phyloP scores from a whole-genome alignment of 2,888 invertebrate genomes.

The Eupithecia vulgata region DNA sequence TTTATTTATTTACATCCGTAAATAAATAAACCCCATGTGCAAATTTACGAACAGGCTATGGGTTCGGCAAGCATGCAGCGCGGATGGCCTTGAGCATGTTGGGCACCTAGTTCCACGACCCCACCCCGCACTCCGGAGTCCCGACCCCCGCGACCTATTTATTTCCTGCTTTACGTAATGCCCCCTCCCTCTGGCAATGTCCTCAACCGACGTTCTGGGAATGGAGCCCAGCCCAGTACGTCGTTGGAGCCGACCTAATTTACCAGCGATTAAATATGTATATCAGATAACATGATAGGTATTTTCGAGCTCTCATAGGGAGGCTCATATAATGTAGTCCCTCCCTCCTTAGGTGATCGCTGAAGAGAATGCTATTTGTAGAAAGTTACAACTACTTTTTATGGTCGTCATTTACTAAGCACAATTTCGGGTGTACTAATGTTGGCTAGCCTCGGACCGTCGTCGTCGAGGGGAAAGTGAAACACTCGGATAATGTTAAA shows the following conservation, averaged over 20 bases:
- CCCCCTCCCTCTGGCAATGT: constrained; percentile 37
- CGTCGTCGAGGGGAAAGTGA: constrained; percentile 55
- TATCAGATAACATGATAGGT: background rate
- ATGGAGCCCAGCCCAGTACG: background rate
- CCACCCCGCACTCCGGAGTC: constrained; percentile 42
- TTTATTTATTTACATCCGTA: no score
- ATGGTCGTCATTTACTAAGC: background rate
- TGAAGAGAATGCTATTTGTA: background rate
- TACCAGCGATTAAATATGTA: background rate
- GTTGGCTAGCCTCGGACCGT: constrained; percentile 7
- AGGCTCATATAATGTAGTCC: no score
- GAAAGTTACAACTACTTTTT: background rate
- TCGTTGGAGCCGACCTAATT: constrained; percentile 19
- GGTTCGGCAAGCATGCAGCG: constrained; percentile 7
- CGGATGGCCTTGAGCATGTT: constrained; percentile 57
- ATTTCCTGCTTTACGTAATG: constrained; percentile 65
- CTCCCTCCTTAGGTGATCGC: background rate
- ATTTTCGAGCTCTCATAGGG: background rate
- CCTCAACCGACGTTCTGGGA: no score
- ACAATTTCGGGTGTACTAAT: constrained; percentile 12
- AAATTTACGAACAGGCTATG: background rate
- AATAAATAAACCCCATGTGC: no score
- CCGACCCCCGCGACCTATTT: constrained; percentile 69
- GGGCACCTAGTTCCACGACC: constrained; percentile 68
- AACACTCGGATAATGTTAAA: constrained; percentile 54